Base-by-base conservation (phyloP, 1,140 invertebrate genomes). In the Heliconius hewitsoni region DNA sequence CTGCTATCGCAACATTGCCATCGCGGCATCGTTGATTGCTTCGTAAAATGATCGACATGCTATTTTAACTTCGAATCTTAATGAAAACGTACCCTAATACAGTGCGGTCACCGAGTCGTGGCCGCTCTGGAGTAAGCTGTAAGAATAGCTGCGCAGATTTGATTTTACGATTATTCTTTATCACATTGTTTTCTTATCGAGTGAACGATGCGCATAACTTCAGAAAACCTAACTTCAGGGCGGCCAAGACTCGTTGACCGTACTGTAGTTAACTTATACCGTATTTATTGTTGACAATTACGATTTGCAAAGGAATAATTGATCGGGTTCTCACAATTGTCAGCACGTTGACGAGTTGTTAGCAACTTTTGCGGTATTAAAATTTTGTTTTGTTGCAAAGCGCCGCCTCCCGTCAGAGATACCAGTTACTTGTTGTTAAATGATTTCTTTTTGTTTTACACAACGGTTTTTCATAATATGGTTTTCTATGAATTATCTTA, bases 311-410 rank as follows among this genome's bases (percentile, higher is more conserved):
- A 86, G 85, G 82, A 86, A 93, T 93, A 94, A 94, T 93, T 94
- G 93, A 93, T 93, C 91, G 90, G 81, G 91, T 93, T 94, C 93
- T 93, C 93, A 94, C 93, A 94, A 94, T 93, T 91, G 93, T 93
- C 93, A 92, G 86, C 71, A 71, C 74, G 80, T 82, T 88, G 91
- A 93, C 87, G 90, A 92, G 90, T 90, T 83, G 88, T 87, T 86
- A 85, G 90, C 85, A 83, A 91, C 89, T 94, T 66, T 93, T 87
- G 85, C 86, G 80, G 84, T 83, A 86, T 91, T 90, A 88, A 89
- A 88, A 83, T 78, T 81, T 87, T 80, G 85, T 83, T 81, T 83
- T 74, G 87, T 84, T 80, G 83, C 80, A 83, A 89, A 86, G 89
- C 89, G 87, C 91, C 87, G 88, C 84, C 81, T 83, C 78, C 82